Base-by-base conservation (phyloP, 2,888 invertebrate species). In the Lottia scabra region DNA sequence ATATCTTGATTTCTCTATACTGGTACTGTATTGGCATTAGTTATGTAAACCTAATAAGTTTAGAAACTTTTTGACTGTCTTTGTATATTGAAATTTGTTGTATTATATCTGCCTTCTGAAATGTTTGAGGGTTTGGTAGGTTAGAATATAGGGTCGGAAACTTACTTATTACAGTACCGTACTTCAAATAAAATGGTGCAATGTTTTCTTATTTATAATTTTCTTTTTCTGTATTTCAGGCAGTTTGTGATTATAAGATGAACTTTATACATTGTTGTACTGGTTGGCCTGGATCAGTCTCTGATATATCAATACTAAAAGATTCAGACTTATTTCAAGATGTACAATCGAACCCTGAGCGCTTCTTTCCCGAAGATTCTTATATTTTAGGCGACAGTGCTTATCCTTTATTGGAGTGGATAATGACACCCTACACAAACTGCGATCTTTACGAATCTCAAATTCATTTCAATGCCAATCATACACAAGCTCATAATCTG, bases 241-340 rank as follows among this genome's bases (percentile, higher is more conserved):
- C 75, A 16, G 75, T 75, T 26, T 72, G 72, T 62, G 70, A 72
- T 66, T 65, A 75, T 23, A 67, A 66, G 44, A 48, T 72, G 43
- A 70, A 63, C n/a, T 75, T 75, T 68, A 67, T 75, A 23, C 75
- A 75, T 70, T 70, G 72, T 64, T 75, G 68, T 63, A 75, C 75
- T 0, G 75, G 75, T 1, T 75, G 75, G 75, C 75, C 75, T 13
- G 75, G 75, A 13, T 75, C 72, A 16, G 48, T 75, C 43, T 63
- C 68, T 23, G 75, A 72, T 48, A 45, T 62, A 15, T 66, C 63
- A 26, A 70, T 75, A 26, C 45, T 75, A 27, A 63, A 68, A 46
- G 75, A 75, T 65, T 75, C 72, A 0, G 75, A 75, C 56, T 63
- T 75, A 13, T 68, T 70, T 48, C 65, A 30, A 43, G 72, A 75